Base-by-base conservation (phyloP, 35 echinoderm and acorn worm species). In the Strongylocentrotus purpuratus region DNA sequence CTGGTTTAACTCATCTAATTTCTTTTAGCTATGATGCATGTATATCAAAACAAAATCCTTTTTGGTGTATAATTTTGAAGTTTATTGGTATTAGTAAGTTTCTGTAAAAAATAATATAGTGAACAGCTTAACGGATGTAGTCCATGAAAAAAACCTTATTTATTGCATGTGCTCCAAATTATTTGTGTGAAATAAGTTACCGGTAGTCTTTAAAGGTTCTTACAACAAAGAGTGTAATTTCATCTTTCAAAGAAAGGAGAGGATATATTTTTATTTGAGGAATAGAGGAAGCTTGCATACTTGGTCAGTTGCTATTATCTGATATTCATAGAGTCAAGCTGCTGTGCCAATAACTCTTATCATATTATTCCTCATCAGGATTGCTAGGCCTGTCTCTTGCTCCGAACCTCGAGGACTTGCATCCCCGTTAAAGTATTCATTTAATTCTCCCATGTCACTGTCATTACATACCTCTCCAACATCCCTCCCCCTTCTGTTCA, bases 391-490 rank as follows among this genome's bases (percentile, higher is more conserved):
- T 78, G 65, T 78, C 25, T 78, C 25, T 22, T 28, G 65, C 22
- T n/a, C 65, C 7, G 8, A 28, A n/a, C 65, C 65, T 78, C 22
- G 7, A 78, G 65, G 15, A 28, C 25, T 78, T n/a, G 65, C 65
- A 78, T 78, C 65, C 65, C 65, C 8, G 22, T 78, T 78, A 78
- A 78, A 78, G 61, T 22, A 78, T 78, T 78, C 28, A n/a, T 78
- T 78, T 78, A 28, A 78, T n/a, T 78, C 65, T 78, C 65, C 65
- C 65, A 78, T 78, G 65, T 78, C 65, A 78, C 65, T 78, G 22
- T 78, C 65, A 78, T 78, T 78, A 78, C 65, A 78, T 78, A 18
- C 65, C 20, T 78, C 25, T 78, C 65, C 22, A 22, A 78, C 65
- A 78, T 78, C 65, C 65, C 65, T 78, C 65, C 65, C 65, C 20